phyloP scores from a whole-genome alignment of 2,888 invertebrate species.

The Xylocampa areola region DNA sequence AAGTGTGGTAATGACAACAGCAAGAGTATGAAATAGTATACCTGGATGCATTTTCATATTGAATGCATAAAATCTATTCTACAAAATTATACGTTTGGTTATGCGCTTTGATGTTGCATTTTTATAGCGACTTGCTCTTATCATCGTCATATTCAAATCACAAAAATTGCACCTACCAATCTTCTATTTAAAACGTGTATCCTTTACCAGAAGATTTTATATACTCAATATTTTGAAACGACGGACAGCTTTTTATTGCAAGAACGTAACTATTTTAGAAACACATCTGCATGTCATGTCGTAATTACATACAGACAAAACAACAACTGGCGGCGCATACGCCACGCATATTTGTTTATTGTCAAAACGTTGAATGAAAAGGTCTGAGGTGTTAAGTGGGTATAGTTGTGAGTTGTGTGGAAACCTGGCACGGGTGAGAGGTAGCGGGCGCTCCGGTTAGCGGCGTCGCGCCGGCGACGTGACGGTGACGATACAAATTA shows the following conservation, averaged over 20 bases:
- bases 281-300: conserved; percentile 32
- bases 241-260: conserved; percentile 27
- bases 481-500: conserved; percentile 72
- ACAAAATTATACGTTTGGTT: conserved; percentile 28
- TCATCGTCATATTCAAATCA: conserved; percentile 11
- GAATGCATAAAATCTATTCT: conserved; percentile 26
- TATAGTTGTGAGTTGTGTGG: conserved; percentile 51
- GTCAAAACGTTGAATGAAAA: conserved; percentile 57
- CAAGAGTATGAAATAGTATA: conserved; percentile 35
- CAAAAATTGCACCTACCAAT: conserved; percentile 4
- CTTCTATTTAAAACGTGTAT: conserved; percentile 2
- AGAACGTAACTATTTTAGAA: conserved; percentile 25
- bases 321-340: conserved; percentile 34
- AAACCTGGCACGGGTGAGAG: conserved; percentile 55
- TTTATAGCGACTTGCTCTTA: conserved; percentile 21
- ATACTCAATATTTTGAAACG: conserved; percentile 6
- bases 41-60: conserved; percentile 28
- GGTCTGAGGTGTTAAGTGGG: conserved; percentile 60
- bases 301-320: conserved; percentile 47
- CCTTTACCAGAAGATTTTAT: conserved; percentile 14
- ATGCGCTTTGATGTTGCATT: conserved; percentile 30
- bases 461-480: conserved; percentile 47
- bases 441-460: conserved; percentile 60
- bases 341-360: conserved; percentile 53
- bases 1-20: conserved; percentile 45